Conservation (phyloP, 2,888 invertebrate genomes). For the Lamellibrachia satsuma region DNA sequence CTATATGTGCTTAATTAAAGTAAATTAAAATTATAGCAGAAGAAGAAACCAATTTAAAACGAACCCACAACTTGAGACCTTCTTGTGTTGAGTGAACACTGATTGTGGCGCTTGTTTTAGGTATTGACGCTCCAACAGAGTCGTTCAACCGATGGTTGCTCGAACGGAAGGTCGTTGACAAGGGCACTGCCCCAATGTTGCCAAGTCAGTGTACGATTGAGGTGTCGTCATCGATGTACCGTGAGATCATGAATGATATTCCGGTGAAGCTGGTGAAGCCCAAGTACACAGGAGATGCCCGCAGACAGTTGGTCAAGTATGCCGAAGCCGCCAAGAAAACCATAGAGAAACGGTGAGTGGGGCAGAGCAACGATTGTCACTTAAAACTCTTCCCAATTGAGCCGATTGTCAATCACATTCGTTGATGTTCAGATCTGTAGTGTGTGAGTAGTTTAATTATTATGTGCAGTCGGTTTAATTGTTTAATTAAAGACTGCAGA, state of each 20-base stretch:
- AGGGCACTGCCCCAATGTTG: slow-evolving; percentile 87
- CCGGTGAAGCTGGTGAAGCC: slow-evolving; percentile 95
- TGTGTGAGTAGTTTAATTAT: no score
- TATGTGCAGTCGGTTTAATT: no score
- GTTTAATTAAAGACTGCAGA: no score
- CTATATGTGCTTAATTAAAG: neutral
- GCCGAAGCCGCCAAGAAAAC: slow-evolving; percentile 97
- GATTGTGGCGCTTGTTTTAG: slow-evolving; percentile 50
- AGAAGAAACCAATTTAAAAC: neutral
- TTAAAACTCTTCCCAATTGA: no score
- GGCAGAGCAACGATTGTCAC: neutral
- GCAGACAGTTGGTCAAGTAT: slow-evolving; percentile 91
- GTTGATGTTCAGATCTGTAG: no score
- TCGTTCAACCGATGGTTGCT: slow-evolving; percentile 95
- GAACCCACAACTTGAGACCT: neutral
- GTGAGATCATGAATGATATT: slow-evolving; percentile 97
- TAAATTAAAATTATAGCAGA: neutral
- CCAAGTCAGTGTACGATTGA: slow-evolving; percentile 92
- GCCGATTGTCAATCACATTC: no score
- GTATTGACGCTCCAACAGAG: slow-evolving; percentile 93
- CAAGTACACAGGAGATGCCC: slow-evolving; percentile 92
- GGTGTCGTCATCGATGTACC: slow-evolving; percentile 92
- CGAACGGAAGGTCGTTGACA: slow-evolving; percentile 91
- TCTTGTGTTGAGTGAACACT: neutral
- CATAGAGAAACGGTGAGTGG: slow-evolving; percentile 80